A percentile compares a stretch with the other conserved stretches of the same genome.
Conservation (phyloP, 2,888 invertebrate species). For the Synergus gifuensis region DNA sequence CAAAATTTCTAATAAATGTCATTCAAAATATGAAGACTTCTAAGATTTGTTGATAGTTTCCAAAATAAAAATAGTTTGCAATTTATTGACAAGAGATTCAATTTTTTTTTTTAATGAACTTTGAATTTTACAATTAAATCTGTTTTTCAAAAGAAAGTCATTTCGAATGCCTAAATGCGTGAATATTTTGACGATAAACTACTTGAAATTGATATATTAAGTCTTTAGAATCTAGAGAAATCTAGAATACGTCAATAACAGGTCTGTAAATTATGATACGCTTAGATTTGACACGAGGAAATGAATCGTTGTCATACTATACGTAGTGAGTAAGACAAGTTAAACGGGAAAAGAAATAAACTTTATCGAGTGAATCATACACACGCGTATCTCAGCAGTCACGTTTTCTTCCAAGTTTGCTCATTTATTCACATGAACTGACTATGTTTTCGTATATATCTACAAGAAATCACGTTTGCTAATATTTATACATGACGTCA, state of each 20-base stretch:
- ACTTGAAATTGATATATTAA: too few relatives aligned
- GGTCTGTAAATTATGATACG: neutral
- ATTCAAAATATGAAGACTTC: neutral
- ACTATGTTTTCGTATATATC: neutral
- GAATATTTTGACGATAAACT: too few relatives aligned
- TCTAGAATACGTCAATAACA: neutral
- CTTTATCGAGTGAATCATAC: slow-evolving; percentile 26
- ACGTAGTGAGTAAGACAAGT: slow-evolving; percentile 13
- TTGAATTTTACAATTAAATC: neutral
- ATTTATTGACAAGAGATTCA: neutral
- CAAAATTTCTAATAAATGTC: neutral
- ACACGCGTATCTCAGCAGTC: slow-evolving; percentile 6
- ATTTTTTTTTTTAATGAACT: neutral
- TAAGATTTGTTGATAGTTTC: neutral
- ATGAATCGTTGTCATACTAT: neutral
- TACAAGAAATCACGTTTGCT: neutral
- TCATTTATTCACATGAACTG: neutral
- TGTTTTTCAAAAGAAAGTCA: neutral
- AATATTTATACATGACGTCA: neutral
- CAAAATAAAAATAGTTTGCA: too few relatives aligned
- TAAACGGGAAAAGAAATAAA: slow-evolving; percentile 13
- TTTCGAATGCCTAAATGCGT: neutral
- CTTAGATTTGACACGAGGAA: neutral
- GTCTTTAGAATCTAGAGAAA: neutral
- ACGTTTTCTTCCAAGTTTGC: slow-evolving; percentile 3